These are phyloP conservation scores for Iphiclides podalirius DNA, from an alignment of 2,888 invertebrate species.

Conservation along the genomic window DNA sequence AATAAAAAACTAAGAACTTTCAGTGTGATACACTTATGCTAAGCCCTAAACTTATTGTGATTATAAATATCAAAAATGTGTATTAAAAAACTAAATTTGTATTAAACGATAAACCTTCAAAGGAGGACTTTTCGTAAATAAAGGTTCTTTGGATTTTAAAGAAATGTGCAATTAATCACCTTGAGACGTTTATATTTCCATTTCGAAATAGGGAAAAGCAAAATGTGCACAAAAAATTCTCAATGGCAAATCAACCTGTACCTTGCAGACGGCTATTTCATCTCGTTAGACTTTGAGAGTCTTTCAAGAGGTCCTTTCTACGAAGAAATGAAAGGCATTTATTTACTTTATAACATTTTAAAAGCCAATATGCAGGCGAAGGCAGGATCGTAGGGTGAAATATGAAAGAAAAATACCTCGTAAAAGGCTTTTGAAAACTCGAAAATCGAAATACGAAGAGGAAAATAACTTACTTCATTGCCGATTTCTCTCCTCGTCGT, in stretches of 20 bases:
- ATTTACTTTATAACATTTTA: conserved; percentile 13
- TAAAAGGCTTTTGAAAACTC: background rate
- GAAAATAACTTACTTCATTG: background rate
- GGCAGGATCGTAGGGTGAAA: background rate
- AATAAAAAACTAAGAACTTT: too few species aligned
- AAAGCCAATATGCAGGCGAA: conserved; percentile 3
- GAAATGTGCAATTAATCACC: too few species aligned
- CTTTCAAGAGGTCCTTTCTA: conserved; percentile 6
- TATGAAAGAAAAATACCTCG: conserved; percentile 4
- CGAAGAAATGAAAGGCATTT: conserved; percentile 9
- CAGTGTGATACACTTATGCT: too few species aligned
- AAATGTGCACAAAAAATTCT: background rate
- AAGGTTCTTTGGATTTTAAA: too few species aligned
- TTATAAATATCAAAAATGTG: too few species aligned
- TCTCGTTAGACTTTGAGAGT: background rate
- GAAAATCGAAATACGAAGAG: background rate
- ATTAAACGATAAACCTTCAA: too few species aligned
- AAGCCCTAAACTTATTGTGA: too few species aligned
- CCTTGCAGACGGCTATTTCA: conserved; percentile 1
- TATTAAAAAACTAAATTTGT: too few species aligned
- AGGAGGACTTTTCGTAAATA: too few species aligned
- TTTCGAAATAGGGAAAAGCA: too few species aligned
- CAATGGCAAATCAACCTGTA: background rate
- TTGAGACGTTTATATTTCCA: too few species aligned
- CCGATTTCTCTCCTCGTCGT: background rate